Conservation (phyloP, 2,888 invertebrate species). For the Peribatodes rhomboidaria region DNA sequence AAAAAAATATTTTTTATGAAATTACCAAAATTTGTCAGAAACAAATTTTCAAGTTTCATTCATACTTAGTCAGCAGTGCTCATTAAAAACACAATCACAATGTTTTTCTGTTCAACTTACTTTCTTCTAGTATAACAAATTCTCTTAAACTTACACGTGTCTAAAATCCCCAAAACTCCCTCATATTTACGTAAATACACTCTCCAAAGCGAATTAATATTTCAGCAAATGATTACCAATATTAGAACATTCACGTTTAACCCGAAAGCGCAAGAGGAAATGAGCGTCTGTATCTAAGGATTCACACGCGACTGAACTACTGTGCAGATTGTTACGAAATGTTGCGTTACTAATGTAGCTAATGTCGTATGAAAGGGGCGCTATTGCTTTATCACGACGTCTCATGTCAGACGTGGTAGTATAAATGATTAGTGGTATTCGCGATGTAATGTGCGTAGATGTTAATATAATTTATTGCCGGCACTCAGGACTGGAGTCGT, state of each 20-base stretch:
- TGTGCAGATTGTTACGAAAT: slow-evolving; percentile 85
- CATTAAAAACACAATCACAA: too few species aligned
- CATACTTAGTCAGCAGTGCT: too few species aligned
- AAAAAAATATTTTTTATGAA: too few species aligned
- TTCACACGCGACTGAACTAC: slow-evolving; percentile 82
- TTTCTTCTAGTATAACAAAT: too few species aligned
- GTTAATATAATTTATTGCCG: slow-evolving; percentile 23
- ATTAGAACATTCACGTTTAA: slow-evolving; percentile 63
- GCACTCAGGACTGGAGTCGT: slow-evolving; percentile 3
- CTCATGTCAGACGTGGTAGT: slow-evolving; percentile 63
- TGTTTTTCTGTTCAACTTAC: too few species aligned
- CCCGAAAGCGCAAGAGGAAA: slow-evolving; percentile 72
- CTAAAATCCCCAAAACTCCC: too few species aligned
- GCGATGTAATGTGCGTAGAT: slow-evolving; percentile 43
- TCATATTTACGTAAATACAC: neutral
- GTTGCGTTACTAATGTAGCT: slow-evolving; percentile 85
- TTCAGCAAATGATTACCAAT: slow-evolving; percentile 40
- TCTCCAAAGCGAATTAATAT: slow-evolving; percentile 15
- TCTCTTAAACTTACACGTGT: too few species aligned
- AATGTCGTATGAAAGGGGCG: slow-evolving; percentile 85
- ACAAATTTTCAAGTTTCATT: too few species aligned
- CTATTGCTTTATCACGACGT: slow-evolving; percentile 79
- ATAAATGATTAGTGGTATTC: slow-evolving; percentile 62
- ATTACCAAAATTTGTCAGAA: too few species aligned
- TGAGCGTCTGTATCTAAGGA: slow-evolving; percentile 86